These are phyloP conservation scores for Danionella cerebrum DNA, from an alignment of 2,113 vertebrate genomes.

Conservation along the genomic window DNA sequence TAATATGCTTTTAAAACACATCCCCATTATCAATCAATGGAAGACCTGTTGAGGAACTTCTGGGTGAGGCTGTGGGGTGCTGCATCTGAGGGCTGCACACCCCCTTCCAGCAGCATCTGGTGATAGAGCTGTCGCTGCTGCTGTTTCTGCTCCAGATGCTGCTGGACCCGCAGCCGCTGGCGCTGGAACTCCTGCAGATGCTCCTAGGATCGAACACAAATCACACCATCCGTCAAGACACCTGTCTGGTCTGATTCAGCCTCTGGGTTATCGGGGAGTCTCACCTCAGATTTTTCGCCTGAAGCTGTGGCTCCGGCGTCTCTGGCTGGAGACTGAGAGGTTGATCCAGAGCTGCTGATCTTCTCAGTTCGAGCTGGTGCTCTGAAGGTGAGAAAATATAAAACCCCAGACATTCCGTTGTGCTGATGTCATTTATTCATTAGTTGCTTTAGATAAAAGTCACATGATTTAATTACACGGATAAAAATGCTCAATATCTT, in stretches of 20 bases:
- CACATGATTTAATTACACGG: too few relatives aligned
- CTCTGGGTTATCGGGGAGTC: neutral
- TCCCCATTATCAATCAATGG: neutral
- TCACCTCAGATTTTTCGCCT: constrained; percentile 81
- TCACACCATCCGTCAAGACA: neutral
- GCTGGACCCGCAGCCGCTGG: constrained; percentile 90
- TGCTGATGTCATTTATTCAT: too few relatives aligned
- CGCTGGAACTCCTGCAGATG: constrained; percentile 93
- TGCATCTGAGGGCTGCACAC: constrained; percentile 73
- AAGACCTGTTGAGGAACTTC: constrained; percentile 89
- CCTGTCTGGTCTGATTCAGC: too few relatives aligned
- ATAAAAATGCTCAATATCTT: too few relatives aligned
- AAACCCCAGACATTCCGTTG: too few relatives aligned
- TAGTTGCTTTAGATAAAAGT: too few relatives aligned
- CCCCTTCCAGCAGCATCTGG: constrained; percentile 95
- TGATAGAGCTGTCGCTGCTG: constrained; percentile 92
- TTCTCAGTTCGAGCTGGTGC: constrained; percentile 71
- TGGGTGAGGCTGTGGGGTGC: constrained; percentile 89
- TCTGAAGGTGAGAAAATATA: too few relatives aligned
- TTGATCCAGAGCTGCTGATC: constrained; percentile 59
- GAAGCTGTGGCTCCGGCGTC: constrained; percentile 58
- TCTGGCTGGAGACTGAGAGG: constrained; percentile 68
- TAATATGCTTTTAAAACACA: neutral
- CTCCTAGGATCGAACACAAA: constrained; percentile 48
- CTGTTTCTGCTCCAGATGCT: constrained; percentile 96